These are phyloP conservation scores for Neoarius graeffei DNA, from an alignment of 2,113 vertebrate species.

Conservation along the genomic window DNA sequence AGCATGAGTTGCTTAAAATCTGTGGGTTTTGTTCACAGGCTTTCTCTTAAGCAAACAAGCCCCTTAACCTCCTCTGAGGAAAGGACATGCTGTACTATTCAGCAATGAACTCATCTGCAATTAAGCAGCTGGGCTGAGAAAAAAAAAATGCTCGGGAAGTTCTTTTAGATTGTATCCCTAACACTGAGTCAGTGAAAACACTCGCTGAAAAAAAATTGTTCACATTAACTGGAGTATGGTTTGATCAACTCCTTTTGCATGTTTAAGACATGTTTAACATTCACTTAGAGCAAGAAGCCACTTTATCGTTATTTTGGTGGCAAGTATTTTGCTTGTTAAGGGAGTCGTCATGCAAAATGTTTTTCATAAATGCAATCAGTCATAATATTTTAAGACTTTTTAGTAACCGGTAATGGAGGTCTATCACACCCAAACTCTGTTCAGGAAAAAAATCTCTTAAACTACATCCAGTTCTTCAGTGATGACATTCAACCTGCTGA, in stretches of 20 bases:
- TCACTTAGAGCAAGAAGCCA: background rate
- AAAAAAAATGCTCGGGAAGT: background rate
- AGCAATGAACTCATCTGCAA: constrained; percentile 28
- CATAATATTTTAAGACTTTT: background rate
- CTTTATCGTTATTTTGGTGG: background rate
- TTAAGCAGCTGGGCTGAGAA: constrained; percentile 3
- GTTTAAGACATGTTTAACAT: background rate
- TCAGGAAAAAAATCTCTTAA: background rate
- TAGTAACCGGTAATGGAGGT: background rate
- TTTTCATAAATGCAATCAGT: background rate
- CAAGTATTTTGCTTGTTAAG: background rate
- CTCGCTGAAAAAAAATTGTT: background rate
- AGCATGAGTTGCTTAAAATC: constrained; percentile 51
- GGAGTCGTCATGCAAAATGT: background rate
- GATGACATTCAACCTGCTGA: background rate
- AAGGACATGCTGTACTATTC: constrained; percentile 41
- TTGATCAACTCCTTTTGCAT: background rate
- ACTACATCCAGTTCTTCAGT: background rate
- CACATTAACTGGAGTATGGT: background rate
- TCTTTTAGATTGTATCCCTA: background rate
- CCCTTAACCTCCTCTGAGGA: constrained; percentile 34
- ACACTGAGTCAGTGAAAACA: background rate
- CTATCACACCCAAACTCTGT: background rate
- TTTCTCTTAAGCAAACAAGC: constrained; percentile 57
- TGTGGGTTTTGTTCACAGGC: constrained; percentile 57